phyloP scores from a whole-genome alignment of 2,888 invertebrate species.

The Conus canariensis region DNA sequence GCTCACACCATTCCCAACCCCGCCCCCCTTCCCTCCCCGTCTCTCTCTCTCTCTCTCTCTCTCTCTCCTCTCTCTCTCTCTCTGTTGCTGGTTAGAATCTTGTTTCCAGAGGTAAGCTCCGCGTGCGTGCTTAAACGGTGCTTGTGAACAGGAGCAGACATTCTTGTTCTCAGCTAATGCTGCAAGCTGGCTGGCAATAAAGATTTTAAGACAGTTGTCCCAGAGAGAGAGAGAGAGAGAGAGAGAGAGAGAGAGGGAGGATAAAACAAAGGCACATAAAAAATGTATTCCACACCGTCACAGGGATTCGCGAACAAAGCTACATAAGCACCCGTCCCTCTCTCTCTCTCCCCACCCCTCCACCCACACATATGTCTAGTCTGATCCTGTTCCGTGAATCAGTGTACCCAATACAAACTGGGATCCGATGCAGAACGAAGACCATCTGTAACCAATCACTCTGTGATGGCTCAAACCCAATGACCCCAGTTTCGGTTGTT shows the following conservation, averaged over 20 bases:
- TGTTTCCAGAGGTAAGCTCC: no score
- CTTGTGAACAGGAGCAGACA: no score
- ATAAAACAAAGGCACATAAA: background rate
- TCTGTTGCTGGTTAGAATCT: no score
- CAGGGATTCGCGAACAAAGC: no score
- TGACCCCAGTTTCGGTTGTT: background rate
- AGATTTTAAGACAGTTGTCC: no score
- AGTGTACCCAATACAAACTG: background rate
- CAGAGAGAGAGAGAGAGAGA: slow-evolving; percentile 6
- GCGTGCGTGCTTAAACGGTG: no score
- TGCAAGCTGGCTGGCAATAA: no score
- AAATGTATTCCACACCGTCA: background rate
- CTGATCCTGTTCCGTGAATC: background rate
- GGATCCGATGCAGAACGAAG: background rate
- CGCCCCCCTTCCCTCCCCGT: background rate
- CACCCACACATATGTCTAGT: background rate
- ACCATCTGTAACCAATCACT: background rate
- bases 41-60: slow-evolving; percentile 18
- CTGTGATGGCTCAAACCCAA: background rate
- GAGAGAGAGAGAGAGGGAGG: background rate
- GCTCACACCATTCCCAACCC: background rate
- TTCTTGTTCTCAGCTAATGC: no score
- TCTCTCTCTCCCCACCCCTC: background rate
- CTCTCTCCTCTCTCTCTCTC: background rate
- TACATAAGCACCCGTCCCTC: background rate